Evolutionary conservation across 2,888 invertebrate species (phyloP).

Genomic region (Oscheius myriophilus): DNA sequence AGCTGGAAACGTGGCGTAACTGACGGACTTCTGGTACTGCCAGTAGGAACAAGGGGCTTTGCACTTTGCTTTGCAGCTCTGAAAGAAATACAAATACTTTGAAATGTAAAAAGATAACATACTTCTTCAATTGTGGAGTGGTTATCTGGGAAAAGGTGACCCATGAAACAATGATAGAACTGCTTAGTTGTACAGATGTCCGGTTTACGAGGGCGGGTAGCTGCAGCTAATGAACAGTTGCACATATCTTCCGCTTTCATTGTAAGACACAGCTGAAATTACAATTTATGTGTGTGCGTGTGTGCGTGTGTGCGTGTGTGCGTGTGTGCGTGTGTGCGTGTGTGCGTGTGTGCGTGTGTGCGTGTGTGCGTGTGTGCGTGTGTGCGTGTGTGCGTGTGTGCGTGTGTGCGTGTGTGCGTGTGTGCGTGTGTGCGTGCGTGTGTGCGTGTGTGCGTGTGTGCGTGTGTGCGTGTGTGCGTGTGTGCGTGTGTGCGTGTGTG

Average conservation of each 20-base stretch:
- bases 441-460: no score
- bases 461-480: no score
- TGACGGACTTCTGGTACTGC: conserved; percentile 60
- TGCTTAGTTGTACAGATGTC: conserved; percentile 58
- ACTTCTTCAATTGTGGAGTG: neutral
- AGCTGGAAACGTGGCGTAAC: conserved; percentile 63
- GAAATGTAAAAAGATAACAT: neutral
- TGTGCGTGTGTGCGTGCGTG: no score
- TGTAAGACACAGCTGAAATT: conserved; percentile 55
- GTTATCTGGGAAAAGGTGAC: conserved; percentile 30
- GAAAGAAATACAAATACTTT: neutral
- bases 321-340: no score
- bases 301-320: no score
- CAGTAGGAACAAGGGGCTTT: conserved; percentile 63
- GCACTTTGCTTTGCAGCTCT: conserved; percentile 57
- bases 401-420: no score
- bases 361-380: no score
- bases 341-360: no score
- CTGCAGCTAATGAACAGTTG: conserved; percentile 62
- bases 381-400: no score
- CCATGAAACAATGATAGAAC: conserved; percentile 54
- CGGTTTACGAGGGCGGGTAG: conserved; percentile 46
- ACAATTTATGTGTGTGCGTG: neutral
- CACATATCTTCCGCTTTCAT: conserved; percentile 54
- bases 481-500: no score